These are phyloP conservation scores for Aleiodes leptofemur DNA, from an alignment of 2,888 invertebrate species.

Conservation along the genomic window DNA sequence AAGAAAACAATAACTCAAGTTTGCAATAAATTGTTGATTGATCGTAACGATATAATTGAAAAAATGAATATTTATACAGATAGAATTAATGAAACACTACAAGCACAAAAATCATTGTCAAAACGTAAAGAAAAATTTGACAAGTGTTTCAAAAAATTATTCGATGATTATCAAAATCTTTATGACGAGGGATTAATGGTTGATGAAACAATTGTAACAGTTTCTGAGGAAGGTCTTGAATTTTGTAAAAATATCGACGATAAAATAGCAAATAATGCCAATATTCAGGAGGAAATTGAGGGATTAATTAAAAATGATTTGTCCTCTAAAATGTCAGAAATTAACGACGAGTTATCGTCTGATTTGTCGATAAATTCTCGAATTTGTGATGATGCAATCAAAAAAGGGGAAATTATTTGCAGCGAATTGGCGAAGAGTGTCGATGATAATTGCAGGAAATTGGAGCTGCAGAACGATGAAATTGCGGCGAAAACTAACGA, in stretches of 20 bases:
- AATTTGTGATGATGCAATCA: constrained; percentile 55
- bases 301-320: constrained; percentile 5
- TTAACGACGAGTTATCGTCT: not conserved
- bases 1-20: constrained; percentile 60
- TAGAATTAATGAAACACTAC: constrained; percentile 53
- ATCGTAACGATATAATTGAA: constrained; percentile 59
- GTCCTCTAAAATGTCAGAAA: not conserved
- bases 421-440: constrained; percentile 62
- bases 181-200: constrained; percentile 30
- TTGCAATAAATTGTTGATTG: constrained; percentile 56
- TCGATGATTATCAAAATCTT: not conserved
- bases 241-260: constrained; percentile 11
- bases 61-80: constrained; percentile 58
- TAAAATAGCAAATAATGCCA: constrained; percentile 1
- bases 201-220: constrained; percentile 2
- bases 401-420: constrained; percentile 57
- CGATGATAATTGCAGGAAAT: constrained; percentile 55
- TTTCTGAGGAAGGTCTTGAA: not conserved
- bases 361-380: constrained; percentile 56
- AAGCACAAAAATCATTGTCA: constrained; percentile 57
- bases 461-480: constrained; percentile 57
- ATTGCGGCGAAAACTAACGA: constrained; percentile 57
- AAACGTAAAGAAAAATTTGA: constrained; percentile 54
- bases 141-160: constrained; percentile 42
- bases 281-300: not conserved